A percentile compares a stretch with the other conserved stretches of the same genome.
phyloP scores from a whole-genome alignment of 2,113 vertebrate species.

The Elachura formosa region DNA sequence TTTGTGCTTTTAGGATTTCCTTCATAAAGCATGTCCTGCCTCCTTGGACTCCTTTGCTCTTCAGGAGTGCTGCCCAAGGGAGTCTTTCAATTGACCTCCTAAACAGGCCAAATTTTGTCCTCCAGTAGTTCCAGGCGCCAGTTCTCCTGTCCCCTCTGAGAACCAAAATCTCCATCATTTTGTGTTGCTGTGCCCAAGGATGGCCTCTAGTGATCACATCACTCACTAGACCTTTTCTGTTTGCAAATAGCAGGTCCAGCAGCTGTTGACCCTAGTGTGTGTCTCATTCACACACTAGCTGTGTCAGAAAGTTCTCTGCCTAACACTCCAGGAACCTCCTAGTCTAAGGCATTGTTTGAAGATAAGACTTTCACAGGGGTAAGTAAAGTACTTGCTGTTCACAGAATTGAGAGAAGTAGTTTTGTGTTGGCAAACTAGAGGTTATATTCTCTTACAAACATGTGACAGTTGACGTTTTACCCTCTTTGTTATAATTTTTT shows the following conservation, averaged over 20 bases:
- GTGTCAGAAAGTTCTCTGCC: not conserved
- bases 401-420: not conserved
- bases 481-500: not conserved
- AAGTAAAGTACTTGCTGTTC: not conserved
- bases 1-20: not conserved
- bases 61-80: not conserved
- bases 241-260: not conserved
- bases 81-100: not conserved
- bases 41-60: not conserved
- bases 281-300: not conserved
- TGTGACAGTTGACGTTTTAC: not conserved
- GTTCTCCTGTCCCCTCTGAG: not conserved
- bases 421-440: not conserved
- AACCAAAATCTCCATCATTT: not conserved
- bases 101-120: not conserved
- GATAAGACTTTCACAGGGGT: not conserved
- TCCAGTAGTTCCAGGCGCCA: not conserved
- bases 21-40: not conserved
- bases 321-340: not conserved
- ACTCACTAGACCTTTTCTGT: not conserved
- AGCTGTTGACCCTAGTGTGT: accelerated
- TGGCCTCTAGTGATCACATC: not conserved
- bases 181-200: not conserved
- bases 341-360: not conserved
- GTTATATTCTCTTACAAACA: not conserved